A percentile compares a stretch with the other conserved stretches of the same genome.
phyloP scores from a whole-genome alignment of 2,113 vertebrate species.

The Casuarius casuarius region DNA sequence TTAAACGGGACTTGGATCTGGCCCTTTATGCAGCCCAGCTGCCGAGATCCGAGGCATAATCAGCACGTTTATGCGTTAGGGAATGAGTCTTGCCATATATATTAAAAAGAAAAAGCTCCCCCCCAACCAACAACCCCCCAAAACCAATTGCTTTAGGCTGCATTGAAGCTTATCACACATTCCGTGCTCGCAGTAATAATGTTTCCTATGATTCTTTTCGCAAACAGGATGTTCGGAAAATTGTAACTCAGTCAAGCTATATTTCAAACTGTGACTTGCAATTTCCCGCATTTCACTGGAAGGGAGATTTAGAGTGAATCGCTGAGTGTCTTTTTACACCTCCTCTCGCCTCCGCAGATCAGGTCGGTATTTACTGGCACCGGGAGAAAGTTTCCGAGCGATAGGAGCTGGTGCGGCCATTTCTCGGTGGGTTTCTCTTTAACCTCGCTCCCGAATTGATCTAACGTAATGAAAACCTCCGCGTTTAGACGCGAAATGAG shows the following conservation, averaged over 20 bases:
- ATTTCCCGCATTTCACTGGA: not conserved
- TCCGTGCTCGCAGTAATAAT: not conserved
- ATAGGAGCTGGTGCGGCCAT: rapidly evolving
- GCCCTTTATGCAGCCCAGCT: not conserved
- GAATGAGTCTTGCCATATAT: not conserved
- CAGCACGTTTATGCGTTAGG: not conserved
- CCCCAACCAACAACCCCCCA: not conserved
- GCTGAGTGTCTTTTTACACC: not conserved
- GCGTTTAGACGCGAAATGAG: not conserved
- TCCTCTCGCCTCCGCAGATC: not conserved
- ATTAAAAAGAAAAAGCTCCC: no score
- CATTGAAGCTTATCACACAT: not conserved
- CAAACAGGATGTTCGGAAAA: constrained; percentile 33
- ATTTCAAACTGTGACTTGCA: not conserved
- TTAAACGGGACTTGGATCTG: not conserved
- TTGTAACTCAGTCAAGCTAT: not conserved
- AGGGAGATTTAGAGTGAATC: not conserved
- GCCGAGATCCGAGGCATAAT: not conserved
- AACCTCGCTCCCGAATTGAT: not conserved
- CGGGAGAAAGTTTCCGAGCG: no score
- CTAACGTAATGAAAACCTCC: not conserved
- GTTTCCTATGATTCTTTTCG: not conserved
- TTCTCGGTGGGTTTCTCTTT: not conserved
- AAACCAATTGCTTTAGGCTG: not conserved
- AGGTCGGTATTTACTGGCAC: not conserved